These are phyloP conservation scores for Schizopygopsis malacanthus DNA, from an alignment of 2,797 vertebrate genomes.

Conservation along the genomic window DNA sequence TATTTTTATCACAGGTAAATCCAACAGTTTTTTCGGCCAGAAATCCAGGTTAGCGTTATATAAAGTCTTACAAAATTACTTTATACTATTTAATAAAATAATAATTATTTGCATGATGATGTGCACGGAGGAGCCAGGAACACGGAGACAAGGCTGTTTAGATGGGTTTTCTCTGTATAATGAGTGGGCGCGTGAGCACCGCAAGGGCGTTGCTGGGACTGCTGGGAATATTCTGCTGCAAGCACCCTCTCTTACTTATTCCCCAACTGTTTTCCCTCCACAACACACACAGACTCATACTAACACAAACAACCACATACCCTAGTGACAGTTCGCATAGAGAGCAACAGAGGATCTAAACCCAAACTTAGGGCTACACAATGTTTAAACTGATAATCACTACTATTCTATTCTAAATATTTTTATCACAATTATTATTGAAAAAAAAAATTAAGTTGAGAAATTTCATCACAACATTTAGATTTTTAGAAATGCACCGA, in stretches of 20 bases:
- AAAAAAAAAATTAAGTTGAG: neutral
- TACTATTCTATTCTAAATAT: neutral
- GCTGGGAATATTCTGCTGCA: conserved; percentile 48
- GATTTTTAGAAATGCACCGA: neutral
- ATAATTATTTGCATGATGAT: conserved; percentile 20
- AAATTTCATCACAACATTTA: neutral
- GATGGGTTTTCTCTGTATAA: conserved; percentile 20
- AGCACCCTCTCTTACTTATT: conserved; percentile 20
- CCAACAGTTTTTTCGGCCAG: neutral
- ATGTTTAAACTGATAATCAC: neutral
- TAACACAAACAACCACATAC: conserved; percentile 32
- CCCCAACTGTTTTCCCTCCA: conserved; percentile 9
- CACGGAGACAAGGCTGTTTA: too few relatives aligned
- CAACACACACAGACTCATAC: conserved; percentile 35
- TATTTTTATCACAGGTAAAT: too few relatives aligned
- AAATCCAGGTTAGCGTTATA: neutral
- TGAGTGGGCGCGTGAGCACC: conserved; percentile 34
- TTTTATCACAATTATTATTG: neutral
- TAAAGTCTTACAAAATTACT: too few relatives aligned
- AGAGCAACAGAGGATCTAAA: neutral
- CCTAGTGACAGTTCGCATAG: neutral
- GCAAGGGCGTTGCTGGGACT: conserved; percentile 40
- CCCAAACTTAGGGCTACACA: neutral
- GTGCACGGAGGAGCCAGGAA: too few relatives aligned
- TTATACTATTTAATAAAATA: too few relatives aligned